Base-by-base conservation (phyloP, 2,797 vertebrate genomes). In the Acridotheres tristis region DNA sequence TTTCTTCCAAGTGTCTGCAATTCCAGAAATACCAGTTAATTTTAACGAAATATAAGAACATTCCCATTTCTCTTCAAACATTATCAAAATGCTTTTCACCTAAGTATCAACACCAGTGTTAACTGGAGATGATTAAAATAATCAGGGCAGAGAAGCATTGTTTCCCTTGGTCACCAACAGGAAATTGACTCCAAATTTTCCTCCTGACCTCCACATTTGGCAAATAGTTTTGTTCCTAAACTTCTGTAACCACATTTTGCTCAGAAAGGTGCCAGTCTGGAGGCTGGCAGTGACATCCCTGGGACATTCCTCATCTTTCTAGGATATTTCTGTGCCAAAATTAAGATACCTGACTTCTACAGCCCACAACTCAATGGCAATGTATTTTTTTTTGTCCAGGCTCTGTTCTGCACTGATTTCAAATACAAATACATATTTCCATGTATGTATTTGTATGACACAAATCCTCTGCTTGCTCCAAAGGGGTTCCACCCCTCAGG, bases 1-100 rank as follows among this genome's bases (percentile, higher is more conserved):
- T 99, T 97, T 99, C 99, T 98, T 99, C 99, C 98, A 99, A 98
- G 96, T 99, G 99, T 62, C 99, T 99, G 95, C 54, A 97, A 98
- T 57, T 87, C 82, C 72, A 97, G 75, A 95, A 89, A 80, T 16
- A 84, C 4, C 55, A 88, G 81, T 97, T 89, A 96, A 81, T 73
- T 89, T 76, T 63, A 71, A 57, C 32, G 66, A 5, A 93, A 71
- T 12, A 36, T 13, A 79, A 71, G 25, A 85, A 7, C 13, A 78
- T 68, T 29, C 40, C 29, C 26, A 22, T 5, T 74, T 69, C 26
- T 65, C 73, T 29, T 59, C 54, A 68, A 10, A 30, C 3, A 10
- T 23, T 38, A 68, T 21, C 36, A 54, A 90, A 53, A 7, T 6
- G 25, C 9, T 65, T 79, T 72, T 65, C 55, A 78, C 12, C 25